Conservation (phyloP, 2,888 invertebrate genomes). For the Noctuana brunneofusca region DNA sequence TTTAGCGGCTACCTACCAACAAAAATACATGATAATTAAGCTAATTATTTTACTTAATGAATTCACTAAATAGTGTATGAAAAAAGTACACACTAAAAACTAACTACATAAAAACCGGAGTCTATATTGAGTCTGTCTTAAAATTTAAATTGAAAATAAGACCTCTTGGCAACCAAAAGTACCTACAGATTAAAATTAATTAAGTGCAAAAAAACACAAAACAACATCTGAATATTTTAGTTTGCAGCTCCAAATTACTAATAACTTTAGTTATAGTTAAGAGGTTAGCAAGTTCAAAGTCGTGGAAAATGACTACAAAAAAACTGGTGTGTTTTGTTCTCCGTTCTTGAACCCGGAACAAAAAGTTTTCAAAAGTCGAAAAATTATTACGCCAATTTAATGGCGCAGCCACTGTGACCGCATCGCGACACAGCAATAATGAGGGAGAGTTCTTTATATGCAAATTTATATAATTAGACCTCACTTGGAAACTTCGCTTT, state of each 20-base stretch:
- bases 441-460: conserved; percentile 21
- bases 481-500: background rate
- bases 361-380: conserved; percentile 21
- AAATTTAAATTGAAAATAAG: background rate
- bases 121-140: too few relatives aligned
- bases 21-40: too few relatives aligned
- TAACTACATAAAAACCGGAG: too few relatives aligned
- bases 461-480: conserved; percentile 18
- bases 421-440: conserved; percentile 24
- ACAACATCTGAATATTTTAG: conserved; percentile 17
- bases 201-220: background rate
- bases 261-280: conserved; percentile 7
- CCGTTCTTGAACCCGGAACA: conserved; percentile 12
- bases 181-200: background rate
- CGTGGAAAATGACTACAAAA: conserved; percentile 22
- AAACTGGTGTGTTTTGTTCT: conserved; percentile 3
- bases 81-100: too few relatives aligned
- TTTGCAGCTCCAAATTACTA: conserved; percentile 7
- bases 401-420: conserved; percentile 26
- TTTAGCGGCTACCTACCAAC: too few relatives aligned
- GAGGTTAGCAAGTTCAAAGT: conserved; percentile 28
- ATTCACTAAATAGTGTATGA: too few relatives aligned
- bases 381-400: conserved; percentile 30
- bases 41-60: too few relatives aligned
- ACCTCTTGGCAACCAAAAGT: background rate